Evolutionary conservation across 2,797 vertebrate species (phyloP).

Genomic region (Acanthornis magna): DNA sequence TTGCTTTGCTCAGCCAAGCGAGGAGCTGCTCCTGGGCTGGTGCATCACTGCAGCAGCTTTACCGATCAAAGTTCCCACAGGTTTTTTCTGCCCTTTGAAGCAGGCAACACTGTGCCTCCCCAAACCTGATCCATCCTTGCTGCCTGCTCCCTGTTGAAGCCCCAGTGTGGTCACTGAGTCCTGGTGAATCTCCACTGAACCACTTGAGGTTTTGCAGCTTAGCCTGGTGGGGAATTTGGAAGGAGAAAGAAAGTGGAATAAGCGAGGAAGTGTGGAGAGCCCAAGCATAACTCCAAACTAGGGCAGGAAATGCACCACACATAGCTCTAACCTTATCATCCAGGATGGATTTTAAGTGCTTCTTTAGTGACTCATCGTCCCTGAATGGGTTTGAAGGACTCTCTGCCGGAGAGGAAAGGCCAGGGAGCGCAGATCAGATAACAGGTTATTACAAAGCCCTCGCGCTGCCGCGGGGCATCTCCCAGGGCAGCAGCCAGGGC

Average conservation of each 20-base stretch:
- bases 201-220: neutral
- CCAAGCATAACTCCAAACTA: slow-evolving; percentile 17
- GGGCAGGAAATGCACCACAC: neutral
- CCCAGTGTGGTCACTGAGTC: neutral
- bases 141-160: neutral
- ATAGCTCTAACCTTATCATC: slow-evolving; percentile 2
- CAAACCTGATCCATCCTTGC: neutral
- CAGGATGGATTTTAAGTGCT: slow-evolving; percentile 44
- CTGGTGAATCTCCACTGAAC: neutral
- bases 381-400: slow-evolving; percentile 30
- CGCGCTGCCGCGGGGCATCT: neutral
- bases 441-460: neutral
- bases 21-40: neutral
- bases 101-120: accelerated
- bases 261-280: neutral
- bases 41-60: neutral
- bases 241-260: neutral
- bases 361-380: slow-evolving; percentile 51
- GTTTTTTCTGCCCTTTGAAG: neutral
- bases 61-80: accelerated
- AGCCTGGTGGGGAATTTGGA: neutral
- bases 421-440: slow-evolving; percentile 15
- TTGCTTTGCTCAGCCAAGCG: neutral
- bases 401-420: neutral
- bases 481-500: neutral